Conservation (phyloP, 2,888 invertebrate species). For the Oxytorus armatus region DNA sequence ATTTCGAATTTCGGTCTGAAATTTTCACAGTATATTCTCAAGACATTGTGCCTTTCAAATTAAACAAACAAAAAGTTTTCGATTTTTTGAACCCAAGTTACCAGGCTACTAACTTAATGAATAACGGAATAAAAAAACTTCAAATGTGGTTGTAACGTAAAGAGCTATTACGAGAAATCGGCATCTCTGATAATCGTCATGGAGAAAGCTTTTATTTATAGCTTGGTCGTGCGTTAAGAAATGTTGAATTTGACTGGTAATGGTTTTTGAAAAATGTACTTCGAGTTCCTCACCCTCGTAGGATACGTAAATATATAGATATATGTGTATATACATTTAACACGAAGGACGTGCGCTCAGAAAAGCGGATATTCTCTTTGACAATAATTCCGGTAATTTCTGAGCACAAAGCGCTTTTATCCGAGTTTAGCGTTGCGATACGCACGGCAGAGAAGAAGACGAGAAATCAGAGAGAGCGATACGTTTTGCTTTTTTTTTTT, state of each 20-base stretch:
- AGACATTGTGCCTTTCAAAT: too few species aligned
- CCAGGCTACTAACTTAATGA: too few species aligned
- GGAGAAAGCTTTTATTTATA: neutral
- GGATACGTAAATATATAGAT: slow-evolving; percentile 10
- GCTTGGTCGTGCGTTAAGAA: neutral
- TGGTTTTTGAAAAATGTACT: slow-evolving; percentile 1
- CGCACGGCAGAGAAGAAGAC: slow-evolving; percentile 42
- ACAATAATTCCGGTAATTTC: slow-evolving; percentile 64
- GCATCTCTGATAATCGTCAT: too few species aligned
- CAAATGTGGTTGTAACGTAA: too few species aligned
- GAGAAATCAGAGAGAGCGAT: slow-evolving; percentile 57
- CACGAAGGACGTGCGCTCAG: slow-evolving; percentile 20
- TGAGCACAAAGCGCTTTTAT: slow-evolving; percentile 61
- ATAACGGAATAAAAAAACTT: too few species aligned
- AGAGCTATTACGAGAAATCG: too few species aligned
- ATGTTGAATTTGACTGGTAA: slow-evolving; percentile 11
- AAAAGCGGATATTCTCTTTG: slow-evolving; percentile 64
- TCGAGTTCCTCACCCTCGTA: neutral
- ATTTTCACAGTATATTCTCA: too few species aligned
- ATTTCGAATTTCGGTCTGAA: too few species aligned
- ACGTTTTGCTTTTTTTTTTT: slow-evolving; percentile 46
- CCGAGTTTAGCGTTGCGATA: slow-evolving; percentile 62
- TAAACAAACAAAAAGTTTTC: too few species aligned
- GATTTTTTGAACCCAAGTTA: too few species aligned
- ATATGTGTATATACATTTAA: slow-evolving; percentile 8